Evolutionary conservation across 1,140 invertebrate species (phyloP).

Genomic region (Ips nitidus): DNA sequence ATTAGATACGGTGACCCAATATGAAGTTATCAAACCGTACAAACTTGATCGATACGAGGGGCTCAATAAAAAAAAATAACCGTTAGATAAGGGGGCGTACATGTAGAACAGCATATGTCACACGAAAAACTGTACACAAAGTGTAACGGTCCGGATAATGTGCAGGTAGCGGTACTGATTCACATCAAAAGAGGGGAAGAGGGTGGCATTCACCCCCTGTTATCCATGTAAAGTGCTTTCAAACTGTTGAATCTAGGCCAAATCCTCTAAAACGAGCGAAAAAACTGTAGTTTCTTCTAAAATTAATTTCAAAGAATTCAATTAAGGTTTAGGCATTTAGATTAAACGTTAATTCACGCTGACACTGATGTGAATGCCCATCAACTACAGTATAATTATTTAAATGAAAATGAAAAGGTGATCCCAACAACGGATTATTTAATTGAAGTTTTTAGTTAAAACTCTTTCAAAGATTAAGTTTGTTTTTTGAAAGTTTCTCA

Average conservation of each 20-base stretch:
- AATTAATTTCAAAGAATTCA: not conserved
- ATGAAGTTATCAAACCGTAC: not conserved
- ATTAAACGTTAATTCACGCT: too few relatives aligned
- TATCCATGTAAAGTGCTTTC: slow-evolving; percentile 16
- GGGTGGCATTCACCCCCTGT: slow-evolving; percentile 14
- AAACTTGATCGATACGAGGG: slow-evolving; percentile 6
- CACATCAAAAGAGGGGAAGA: not conserved
- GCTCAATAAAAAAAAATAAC: slow-evolving; percentile 12
- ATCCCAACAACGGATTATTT: too few relatives aligned
- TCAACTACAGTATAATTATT: too few relatives aligned
- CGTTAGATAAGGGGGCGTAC: slow-evolving; percentile 18
- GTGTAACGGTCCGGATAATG: slow-evolving; percentile 22
- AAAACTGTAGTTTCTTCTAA: not conserved
- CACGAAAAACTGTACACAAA: slow-evolving; percentile 8
- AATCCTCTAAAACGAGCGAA: not conserved
- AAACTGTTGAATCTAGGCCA: slow-evolving; percentile 13
- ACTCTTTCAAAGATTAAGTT: too few relatives aligned
- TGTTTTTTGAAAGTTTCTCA: too few relatives aligned
- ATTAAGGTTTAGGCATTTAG: too few relatives aligned
- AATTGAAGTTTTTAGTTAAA: too few relatives aligned
- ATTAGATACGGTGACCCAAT: slow-evolving; percentile 17
- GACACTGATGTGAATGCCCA: too few relatives aligned
- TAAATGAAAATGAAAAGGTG: too few relatives aligned
- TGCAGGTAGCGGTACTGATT: slow-evolving; percentile 31
- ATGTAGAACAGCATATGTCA: slow-evolving; percentile 9